These are phyloP conservation scores for Eriocheir sinensis DNA, from an alignment of 1,140 invertebrate genomes.

Conservation along the genomic window DNA sequence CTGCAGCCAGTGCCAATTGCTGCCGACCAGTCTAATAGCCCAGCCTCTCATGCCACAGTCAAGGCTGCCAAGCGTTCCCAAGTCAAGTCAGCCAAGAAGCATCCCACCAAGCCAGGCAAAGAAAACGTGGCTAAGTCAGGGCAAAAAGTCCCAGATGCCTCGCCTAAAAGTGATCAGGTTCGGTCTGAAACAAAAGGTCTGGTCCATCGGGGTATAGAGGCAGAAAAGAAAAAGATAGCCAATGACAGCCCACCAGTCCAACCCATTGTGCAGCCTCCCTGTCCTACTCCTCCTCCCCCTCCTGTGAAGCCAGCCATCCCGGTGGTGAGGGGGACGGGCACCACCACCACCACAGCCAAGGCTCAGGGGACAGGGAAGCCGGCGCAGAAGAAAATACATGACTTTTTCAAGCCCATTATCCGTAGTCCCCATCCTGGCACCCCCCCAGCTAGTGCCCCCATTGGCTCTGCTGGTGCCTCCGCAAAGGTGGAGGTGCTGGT, in stretches of 20 bases:
- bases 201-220: not conserved
- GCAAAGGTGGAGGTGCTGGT: not conserved
- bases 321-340: not conserved
- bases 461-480: not conserved
- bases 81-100: not conserved
- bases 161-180: not conserved
- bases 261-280: too few relatives aligned
- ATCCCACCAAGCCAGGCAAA: not conserved
- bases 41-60: not conserved
- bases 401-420: not conserved
- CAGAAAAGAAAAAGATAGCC: not conserved
- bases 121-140: not conserved
- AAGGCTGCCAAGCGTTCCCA: not conserved
- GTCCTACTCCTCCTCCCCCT: not conserved
- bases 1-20: too few relatives aligned
- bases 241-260: not conserved
- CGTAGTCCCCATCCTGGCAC: not conserved
- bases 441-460: not conserved
- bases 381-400: not conserved
- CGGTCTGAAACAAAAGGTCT: not conserved
- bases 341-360: not conserved
- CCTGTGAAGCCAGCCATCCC: not conserved
- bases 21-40: not conserved
- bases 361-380: not conserved
- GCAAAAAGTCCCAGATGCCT: not conserved